Conservation (phyloP, 2,888 invertebrate genomes). For the Drosophila aldrichi region DNA sequence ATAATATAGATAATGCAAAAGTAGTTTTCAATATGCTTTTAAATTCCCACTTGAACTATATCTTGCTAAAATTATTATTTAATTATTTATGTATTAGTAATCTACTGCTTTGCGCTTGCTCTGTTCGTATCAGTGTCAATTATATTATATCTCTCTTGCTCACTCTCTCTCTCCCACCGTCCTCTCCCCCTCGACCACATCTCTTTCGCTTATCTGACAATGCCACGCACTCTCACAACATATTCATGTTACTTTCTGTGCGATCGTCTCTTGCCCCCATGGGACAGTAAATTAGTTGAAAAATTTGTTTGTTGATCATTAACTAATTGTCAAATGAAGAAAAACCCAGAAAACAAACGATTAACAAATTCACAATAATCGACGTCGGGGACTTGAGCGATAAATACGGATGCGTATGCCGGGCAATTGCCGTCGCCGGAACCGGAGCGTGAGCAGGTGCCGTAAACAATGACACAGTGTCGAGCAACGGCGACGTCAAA, state of each 20-base stretch:
- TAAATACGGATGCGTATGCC: neutral
- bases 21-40: too few species aligned
- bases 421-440: neutral
- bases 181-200: neutral
- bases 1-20: too few species aligned
- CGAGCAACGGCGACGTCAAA: slow-evolving; percentile 9
- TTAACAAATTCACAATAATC: slow-evolving; percentile 10
- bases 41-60: neutral
- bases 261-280: neutral
- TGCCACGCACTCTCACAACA: slow-evolving; percentile 7
- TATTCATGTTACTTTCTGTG: slow-evolving; percentile 5
- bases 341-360: slow-evolving; percentile 19
- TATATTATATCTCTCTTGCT: neutral
- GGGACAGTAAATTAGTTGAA: slow-evolving; percentile 7
- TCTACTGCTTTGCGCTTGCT: neutral
- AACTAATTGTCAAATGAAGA: slow-evolving; percentile 34
- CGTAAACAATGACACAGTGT: slow-evolving; percentile 25
- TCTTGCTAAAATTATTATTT: neutral
- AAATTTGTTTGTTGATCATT: slow-evolving; percentile 42
- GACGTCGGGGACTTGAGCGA: slow-evolving; percentile 25
- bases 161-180: neutral
- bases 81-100: neutral
- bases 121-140: neutral
- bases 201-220: neutral
- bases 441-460: slow-evolving; percentile 43